Evolutionary conservation across 35 echinoderm and acorn worm species (phyloP).

Genomic region (Amphiura filiformis): DNA sequence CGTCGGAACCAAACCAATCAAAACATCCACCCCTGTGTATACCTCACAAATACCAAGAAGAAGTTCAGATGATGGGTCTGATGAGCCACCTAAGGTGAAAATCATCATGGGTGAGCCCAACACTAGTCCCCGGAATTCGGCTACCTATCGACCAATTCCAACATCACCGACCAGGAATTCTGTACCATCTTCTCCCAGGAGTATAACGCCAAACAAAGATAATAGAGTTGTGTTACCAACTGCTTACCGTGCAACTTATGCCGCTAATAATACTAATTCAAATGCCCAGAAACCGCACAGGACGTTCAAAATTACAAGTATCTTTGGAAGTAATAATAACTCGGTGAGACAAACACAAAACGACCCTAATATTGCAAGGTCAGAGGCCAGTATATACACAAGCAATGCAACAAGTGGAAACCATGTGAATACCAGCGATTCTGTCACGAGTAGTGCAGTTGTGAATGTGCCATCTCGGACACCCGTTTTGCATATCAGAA

Average conservation of each 20-base stretch:
- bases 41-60: not conserved
- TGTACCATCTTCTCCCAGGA: not conserved
- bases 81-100: not conserved
- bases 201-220: not conserved
- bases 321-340: slow-evolving; percentile 44
- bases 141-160: not conserved
- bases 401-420: not conserved
- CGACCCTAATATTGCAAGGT: not conserved
- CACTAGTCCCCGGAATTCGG: not conserved
- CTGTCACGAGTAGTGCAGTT: not conserved
- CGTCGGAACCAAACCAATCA: slow-evolving; percentile 30
- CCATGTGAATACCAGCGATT: not conserved
- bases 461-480: not conserved
- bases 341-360: slow-evolving; percentile 19
- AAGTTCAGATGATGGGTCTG: not conserved
- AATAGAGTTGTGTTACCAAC: not conserved
- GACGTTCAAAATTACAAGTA: slow-evolving; percentile 65
- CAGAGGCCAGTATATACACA: not conserved
- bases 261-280: not conserved
- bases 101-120: not conserved
- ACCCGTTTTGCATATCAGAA: not conserved
- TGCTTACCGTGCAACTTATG: not conserved
- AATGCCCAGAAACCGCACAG: slow-evolving; percentile 34
- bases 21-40: slow-evolving; percentile 34
- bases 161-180: not conserved